Conservation (phyloP, 1,140 invertebrate genomes). For the Aphidius ervi region DNA sequence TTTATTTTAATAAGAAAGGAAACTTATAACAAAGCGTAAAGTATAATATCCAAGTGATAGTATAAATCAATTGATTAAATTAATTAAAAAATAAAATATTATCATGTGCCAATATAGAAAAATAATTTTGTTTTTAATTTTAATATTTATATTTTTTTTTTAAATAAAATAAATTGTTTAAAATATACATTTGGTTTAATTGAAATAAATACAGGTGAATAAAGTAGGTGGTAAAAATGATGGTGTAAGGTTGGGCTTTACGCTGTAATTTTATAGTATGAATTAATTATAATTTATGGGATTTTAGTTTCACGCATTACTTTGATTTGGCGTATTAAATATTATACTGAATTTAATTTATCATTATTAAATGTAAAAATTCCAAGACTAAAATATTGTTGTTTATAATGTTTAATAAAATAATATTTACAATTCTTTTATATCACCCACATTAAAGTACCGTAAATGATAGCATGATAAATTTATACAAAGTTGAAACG, state of each 20-base stretch:
- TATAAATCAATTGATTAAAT: not conserved
- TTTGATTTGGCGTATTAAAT: constrained; percentile 32
- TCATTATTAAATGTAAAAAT: not conserved
- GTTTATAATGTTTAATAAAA: constrained; percentile 10
- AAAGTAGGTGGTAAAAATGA: constrained; percentile 21
- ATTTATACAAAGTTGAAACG: not conserved
- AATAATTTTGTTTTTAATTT: no score
- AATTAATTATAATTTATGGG: constrained; percentile 44
- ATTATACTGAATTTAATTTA: constrained; percentile 1
- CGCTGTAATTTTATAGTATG: constrained; percentile 30
- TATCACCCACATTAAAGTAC: constrained; percentile 12
- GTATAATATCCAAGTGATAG: not conserved
- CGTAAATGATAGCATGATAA: constrained; percentile 14
- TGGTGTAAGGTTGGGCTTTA: constrained; percentile 9
- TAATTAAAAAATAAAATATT: not conserved
- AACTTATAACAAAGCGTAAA: not conserved
- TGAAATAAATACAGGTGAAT: constrained; percentile 2
- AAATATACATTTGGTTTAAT: no score
- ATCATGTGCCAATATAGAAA: no score
- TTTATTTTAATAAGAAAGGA: constrained; percentile 15
- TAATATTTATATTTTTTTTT: no score
- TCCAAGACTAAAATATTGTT: not conserved
- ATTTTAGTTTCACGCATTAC: constrained; percentile 30
- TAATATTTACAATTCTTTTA: not conserved
- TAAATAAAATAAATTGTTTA: no score